Evolutionary conservation across 64 coral and sea anemone genomes (phyloP), one percentile per base, ranked within the genome.

Genomic region (Astreopora myriophthalma): DNA sequence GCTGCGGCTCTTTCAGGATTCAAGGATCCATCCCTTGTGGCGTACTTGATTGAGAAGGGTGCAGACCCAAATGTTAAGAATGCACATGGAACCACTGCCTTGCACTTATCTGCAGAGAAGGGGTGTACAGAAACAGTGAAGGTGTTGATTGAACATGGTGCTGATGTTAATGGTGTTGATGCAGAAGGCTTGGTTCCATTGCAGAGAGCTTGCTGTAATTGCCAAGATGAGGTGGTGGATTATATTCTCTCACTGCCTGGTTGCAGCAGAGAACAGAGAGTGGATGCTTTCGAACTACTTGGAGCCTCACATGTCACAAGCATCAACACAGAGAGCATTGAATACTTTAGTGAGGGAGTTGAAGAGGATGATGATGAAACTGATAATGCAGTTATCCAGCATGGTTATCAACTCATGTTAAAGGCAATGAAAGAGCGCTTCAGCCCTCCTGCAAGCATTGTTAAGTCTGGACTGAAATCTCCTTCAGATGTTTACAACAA

Each of bases 81-180:
- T 49, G 33, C n/a, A 20, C 65, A 55, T 79, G 73, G 84, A 14
- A 70, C 84, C 34, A 85, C 84, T 23, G 91, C 91, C 49, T 32
- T 93, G 34, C 91, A 93, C 76, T 76, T 93, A 26, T 83, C 91
- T 22, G 84, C 91, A 79, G 83, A 93, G 39, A 85, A 51, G 10
- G 91, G 91, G 25, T 93, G 83, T 71, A 69, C 87, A 29, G 48
- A 64, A 87, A 63, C 86, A 44, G 91, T 93, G 5, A 93, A 93
- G n/a, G 83, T 69, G 58, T 39, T 93, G 20, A 68, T 93, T 20
- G 67, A 65, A 14, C 20, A 82, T 36, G 72, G 76, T 27, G 52
- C 86, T 58, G 34, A 32, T 3, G 27, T 68, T 5, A 52, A 71
- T 28, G 60, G 28, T 35, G 58, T 76, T 60, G 84, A 93, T 38